A percentile compares a stretch with the other conserved stretches of the same genome.
Conservation (phyloP, 2,797 vertebrate species). For the Cirrhinus molitorella region DNA sequence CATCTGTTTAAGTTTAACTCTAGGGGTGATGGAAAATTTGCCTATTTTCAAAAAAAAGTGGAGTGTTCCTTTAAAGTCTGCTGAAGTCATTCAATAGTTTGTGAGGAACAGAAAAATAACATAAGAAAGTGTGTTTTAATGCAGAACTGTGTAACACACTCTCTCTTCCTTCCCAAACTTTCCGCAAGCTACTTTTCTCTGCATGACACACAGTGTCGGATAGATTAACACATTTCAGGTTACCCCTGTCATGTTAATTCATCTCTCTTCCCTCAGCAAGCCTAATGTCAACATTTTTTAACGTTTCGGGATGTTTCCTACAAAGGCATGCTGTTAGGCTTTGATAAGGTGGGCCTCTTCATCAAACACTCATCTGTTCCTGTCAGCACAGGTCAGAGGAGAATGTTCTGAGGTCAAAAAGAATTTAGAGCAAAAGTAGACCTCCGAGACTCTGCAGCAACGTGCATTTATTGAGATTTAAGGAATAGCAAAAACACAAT, state of each 20-base stretch:
- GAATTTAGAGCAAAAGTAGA: neutral
- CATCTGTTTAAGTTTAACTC: no score
- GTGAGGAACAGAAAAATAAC: neutral
- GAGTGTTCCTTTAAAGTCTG: no score
- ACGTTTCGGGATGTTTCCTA: neutral
- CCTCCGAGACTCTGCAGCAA: neutral
- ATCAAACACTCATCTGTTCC: slow-evolving; percentile 41
- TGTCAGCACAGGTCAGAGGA: slow-evolving; percentile 31
- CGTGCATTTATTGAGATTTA: neutral
- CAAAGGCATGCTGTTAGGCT: slow-evolving; percentile 27
- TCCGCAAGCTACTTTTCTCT: slow-evolving; percentile 41
- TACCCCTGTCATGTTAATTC: slow-evolving; percentile 53
- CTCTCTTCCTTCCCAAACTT: slow-evolving; percentile 35
- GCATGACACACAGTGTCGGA: slow-evolving; percentile 38
- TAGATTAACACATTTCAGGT: slow-evolving; percentile 49
- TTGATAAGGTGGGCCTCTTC: slow-evolving; percentile 47
- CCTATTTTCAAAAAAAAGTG: no score
- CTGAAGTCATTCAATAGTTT: neutral
- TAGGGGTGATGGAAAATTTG: no score
- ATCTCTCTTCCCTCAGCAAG: slow-evolving; percentile 45
- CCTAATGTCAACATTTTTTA: slow-evolving; percentile 37
- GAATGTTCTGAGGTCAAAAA: slow-evolving; percentile 33
- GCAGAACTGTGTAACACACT: slow-evolving; percentile 9
- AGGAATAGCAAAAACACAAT: neutral
- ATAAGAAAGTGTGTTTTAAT: neutral